phyloP scores from a whole-genome alignment of 2,797 vertebrate genomes.

The Galaxias olidus region DNA sequence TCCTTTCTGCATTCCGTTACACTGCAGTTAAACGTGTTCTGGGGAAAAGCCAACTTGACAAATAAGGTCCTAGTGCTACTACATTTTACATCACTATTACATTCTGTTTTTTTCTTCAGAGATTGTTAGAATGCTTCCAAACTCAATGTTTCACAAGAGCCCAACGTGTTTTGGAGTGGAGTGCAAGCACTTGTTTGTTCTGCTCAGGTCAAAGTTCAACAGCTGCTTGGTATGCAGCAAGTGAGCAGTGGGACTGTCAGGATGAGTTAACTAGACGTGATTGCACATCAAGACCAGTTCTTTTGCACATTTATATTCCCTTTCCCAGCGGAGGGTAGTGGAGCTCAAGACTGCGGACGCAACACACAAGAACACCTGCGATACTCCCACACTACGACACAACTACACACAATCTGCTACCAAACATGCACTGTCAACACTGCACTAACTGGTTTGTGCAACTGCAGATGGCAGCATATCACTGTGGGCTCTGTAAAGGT shows the following conservation, averaged over 20 bases:
- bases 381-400: constrained; percentile 6
- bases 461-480: constrained; percentile 74
- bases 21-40: too few species aligned
- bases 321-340: neutral
- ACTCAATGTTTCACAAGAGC: too few species aligned
- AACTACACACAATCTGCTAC: neutral
- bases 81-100: too few species aligned
- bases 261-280: constrained; percentile 2
- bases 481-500: constrained; percentile 54
- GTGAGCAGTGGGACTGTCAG: neutral
- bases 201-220: constrained; percentile 34
- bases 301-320: neutral
- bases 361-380: neutral
- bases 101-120: too few species aligned
- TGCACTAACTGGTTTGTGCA: constrained; percentile 25
- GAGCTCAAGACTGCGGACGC: neutral
- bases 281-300: constrained; percentile 1
- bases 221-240: constrained; percentile 22
- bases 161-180: neutral
- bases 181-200: neutral
- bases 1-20: too few species aligned
- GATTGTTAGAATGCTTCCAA: too few species aligned
- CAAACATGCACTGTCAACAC: neutral
- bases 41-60: too few species aligned
- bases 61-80: too few species aligned